phyloP scores from a whole-genome alignment of 2,797 vertebrate species.

The Pyrocephalus nanus region DNA sequence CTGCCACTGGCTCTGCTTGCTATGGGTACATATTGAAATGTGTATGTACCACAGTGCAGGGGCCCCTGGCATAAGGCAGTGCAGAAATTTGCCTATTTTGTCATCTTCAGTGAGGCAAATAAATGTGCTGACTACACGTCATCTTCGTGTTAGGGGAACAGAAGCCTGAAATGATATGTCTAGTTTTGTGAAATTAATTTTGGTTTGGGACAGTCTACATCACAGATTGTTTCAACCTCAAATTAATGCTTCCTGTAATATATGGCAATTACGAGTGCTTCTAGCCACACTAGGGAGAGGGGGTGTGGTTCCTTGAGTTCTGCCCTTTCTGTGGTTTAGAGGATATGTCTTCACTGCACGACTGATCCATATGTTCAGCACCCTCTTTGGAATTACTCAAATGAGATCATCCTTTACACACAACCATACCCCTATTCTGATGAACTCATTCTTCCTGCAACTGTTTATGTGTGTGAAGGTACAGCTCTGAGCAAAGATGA shows the following conservation, averaged over 20 bases:
- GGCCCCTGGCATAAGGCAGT: not conserved
- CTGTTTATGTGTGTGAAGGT: not conserved
- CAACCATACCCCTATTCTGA: not conserved
- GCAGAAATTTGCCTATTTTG: not conserved
- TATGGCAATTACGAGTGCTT: not conserved
- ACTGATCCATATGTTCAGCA: not conserved
- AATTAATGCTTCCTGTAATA: not conserved
- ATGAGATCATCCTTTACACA: constrained; percentile 27
- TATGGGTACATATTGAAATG: not conserved
- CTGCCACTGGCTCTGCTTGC: not conserved
- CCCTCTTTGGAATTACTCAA: not conserved
- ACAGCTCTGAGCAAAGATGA: not conserved
- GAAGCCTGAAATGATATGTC: not conserved
- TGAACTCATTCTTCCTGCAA: not conserved
- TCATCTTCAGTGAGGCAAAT: not conserved
- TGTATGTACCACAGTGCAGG: not conserved
- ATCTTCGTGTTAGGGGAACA: not conserved
- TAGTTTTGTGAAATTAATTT: not conserved
- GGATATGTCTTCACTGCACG: not conserved
- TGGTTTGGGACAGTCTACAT: not conserved
- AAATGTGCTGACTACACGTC: not conserved
- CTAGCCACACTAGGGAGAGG: not conserved
- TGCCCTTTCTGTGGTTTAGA: not conserved
- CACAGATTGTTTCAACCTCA: not conserved
- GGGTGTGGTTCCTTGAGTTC: not conserved